phyloP scores from a whole-genome alignment of 2,113 vertebrate species.

The Cepphus grylle region DNA sequence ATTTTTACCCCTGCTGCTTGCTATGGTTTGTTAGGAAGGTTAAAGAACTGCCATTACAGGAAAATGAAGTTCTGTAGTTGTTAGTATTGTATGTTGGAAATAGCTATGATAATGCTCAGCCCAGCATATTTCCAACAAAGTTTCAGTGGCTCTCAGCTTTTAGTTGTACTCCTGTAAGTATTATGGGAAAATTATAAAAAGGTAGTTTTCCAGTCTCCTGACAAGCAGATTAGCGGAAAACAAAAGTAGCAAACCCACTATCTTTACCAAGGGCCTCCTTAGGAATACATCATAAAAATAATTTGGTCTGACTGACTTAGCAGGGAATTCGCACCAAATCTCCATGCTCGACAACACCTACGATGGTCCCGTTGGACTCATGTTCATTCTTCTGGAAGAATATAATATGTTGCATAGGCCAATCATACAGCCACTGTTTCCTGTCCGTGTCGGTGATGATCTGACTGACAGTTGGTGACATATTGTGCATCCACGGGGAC shows the following conservation, averaged over 20 bases:
- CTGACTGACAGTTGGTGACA: constrained; percentile 8
- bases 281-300: background rate
- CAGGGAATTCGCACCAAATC: background rate
- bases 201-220: background rate
- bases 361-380: background rate
- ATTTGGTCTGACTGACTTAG: background rate
- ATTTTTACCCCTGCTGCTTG: background rate
- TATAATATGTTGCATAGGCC: background rate
- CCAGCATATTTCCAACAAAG: background rate
- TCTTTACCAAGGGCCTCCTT: background rate
- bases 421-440: background rate
- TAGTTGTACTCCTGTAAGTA: background rate
- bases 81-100: background rate
- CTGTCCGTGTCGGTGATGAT: background rate
- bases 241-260: background rate
- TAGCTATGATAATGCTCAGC: background rate
- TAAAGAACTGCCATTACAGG: constrained; percentile 4
- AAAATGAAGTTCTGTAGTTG: constrained; percentile 16
- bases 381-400: constrained; percentile 35
- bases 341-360: background rate
- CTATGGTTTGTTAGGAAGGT: background rate
- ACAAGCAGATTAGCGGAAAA: background rate
- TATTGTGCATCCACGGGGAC: background rate
- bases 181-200: background rate
- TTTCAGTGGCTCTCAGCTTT: background rate